Evolutionary conservation across 2,888 invertebrate genomes (phyloP), one percentile per base, ranked within the genome.

Genomic region (Eustalomyia histrio): DNA sequence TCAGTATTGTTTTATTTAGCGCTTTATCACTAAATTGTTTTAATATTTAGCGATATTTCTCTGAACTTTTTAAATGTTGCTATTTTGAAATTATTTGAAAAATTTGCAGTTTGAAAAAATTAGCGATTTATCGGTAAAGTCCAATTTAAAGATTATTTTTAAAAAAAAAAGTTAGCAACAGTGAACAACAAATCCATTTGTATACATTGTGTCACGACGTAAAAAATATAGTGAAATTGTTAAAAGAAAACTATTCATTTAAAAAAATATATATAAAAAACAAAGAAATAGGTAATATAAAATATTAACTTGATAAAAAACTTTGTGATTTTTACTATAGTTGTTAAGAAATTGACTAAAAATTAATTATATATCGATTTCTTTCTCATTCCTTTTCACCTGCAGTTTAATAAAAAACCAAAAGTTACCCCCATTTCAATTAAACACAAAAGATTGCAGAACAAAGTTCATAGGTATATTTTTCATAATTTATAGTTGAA

Each of bases 381-480:
- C 10, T 69, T 39, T 52, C 57, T 58, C 16, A 10, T 17, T 33
- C 8, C 9, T 8, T 47, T 43, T 61, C 16, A 18, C n/a, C 35
- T 63, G 35, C 9, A 29, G 52, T 24, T 64, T 33, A 8, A 57
- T 52, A 8, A 53, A 6, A 0, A 21, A 47, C 35, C 35, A 35
- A n/a, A 43, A 43, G n/a, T n/a, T n/a, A n/a, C n/a, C n/a, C n/a
- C n/a, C n/a, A n/a, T n/a, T n/a, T n/a, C n/a, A n/a, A n/a, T 47
- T 47, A 14, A n/a, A 9, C 33, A 29, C 64, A 69, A 58, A 14
- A 10, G 63, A 16, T 58, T 65, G 33, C 10, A 9, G 83, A 74
- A 72, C 83, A 83, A 83, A 83, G 83, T 81, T 81, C 82, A 83
- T 47, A 10, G 1, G 17, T n/a, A 18, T 50, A 80, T 29, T 7